Percentiles rank a stretch among this genome's conserved stretches.
phyloP scores from a whole-genome alignment of 2,888 invertebrate species.

The Salticus scenicus region DNA sequence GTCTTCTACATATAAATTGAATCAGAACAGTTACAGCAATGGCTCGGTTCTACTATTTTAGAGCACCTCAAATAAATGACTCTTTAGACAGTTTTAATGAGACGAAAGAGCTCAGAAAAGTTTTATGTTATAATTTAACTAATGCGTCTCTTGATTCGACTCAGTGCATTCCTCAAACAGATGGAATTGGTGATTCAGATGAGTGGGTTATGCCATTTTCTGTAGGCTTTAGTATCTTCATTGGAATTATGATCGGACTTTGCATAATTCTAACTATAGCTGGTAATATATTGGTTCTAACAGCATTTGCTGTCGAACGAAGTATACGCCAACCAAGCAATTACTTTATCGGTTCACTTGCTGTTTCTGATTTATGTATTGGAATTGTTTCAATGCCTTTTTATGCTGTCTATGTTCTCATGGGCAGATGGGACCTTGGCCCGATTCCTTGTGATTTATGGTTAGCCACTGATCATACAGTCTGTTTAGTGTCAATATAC shows the following conservation, averaged over 20 bases:
- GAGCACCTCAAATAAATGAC: neutral
- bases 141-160: neutral
- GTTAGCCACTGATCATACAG: slow-evolving; percentile 99
- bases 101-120: neutral
- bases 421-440: slow-evolving; percentile 97
- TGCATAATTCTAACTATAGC: slow-evolving; percentile 94
- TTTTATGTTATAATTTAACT: neutral
- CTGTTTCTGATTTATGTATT: slow-evolving; percentile 97
- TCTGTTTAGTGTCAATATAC: slow-evolving; percentile 98
- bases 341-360: slow-evolving; percentile 98
- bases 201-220: slow-evolving; percentile 84
- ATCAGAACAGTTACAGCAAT: neutral
- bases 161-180: neutral
- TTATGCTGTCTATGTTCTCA: slow-evolving; percentile 96
- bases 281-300: slow-evolving; percentile 95
- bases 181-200: neutral
- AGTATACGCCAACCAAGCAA: slow-evolving; percentile 95
- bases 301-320: slow-evolving; percentile 95
- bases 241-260: slow-evolving; percentile 89
- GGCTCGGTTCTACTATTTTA: neutral
- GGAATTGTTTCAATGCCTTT: slow-evolving; percentile 99
- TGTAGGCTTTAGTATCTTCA: slow-evolving; percentile 90
- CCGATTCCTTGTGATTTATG: slow-evolving; percentile 97
- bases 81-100: neutral
- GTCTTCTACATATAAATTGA: no score